phyloP scores from a whole-genome alignment of 30 jellyfish, hydroid and myxozoan species.

The Chironex yamaguchii region DNA sequence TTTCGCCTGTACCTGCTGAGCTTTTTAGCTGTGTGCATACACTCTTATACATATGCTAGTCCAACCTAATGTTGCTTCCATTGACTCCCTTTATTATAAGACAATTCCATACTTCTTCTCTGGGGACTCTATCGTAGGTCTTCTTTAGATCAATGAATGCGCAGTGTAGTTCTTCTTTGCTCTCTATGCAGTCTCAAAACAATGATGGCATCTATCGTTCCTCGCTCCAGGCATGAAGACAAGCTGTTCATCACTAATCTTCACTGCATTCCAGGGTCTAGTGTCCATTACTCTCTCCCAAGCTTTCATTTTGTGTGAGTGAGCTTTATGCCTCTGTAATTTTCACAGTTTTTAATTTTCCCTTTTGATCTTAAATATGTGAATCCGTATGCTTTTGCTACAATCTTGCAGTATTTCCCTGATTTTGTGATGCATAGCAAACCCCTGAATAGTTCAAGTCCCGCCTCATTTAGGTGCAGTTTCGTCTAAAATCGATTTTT shows the following conservation, averaged over 20 bases:
- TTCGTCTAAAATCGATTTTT: too few species aligned
- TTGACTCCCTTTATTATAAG: too few species aligned
- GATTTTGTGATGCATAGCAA: too few species aligned
- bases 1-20: too few species aligned
- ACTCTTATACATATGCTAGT: too few species aligned
- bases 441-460: too few species aligned
- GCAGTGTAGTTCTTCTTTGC: neutral
- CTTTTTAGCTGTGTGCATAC: too few species aligned
- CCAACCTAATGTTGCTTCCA: too few species aligned
- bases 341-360: neutral
- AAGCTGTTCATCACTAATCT: neutral
- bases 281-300: neutral
- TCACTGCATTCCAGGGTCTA: neutral
- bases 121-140: neutral
- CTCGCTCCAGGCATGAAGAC: neutral
- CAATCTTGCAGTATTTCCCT: too few species aligned
- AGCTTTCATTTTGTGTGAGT: neutral
- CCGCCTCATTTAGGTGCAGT: too few species aligned
- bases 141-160: neutral
- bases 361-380: too few species aligned
- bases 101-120: neutral
- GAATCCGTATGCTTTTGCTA: too few species aligned
- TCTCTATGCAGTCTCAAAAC: neutral
- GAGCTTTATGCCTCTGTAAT: neutral
- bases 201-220: neutral